Evolutionary conservation across 2,113 vertebrate species (phyloP), one percentile per base, ranked within the genome.

Genomic region (Triplophysa siluroides): DNA sequence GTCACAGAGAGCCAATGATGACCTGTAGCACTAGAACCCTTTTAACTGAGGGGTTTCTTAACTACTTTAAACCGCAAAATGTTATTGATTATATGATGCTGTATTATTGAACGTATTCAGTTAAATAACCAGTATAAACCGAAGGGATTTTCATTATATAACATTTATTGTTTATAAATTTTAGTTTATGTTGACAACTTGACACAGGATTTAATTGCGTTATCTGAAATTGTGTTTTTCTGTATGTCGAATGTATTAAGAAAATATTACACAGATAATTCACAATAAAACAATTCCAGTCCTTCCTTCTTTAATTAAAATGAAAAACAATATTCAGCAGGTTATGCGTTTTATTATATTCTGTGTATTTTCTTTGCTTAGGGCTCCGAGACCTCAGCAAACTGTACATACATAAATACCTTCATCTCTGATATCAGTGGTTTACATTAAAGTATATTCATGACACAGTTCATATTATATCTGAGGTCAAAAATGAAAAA

Each of bases 361-460:
- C 18, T 79, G 79, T 89, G 83, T 79, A 89, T 88, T 90, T 85
- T 88, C 60, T 71, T 85, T 83, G 82, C 85, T 26, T 84, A 83
- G 63, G 83, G 70, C 64, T 78, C 63, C 85, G 84, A 78, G 84
- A 90, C 78, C 90, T 94, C 93, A 93, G 93, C 93, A 94, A 94
- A 94, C 93, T 94, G 93, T 94, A 94, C 92, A 92, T 91, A 92
- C 92, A 95, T 92, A 91, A 94, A 93, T 93, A 93, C 78, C 23
- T 63, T 60, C 33, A 67, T 78, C 47, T 75, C 69, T 60, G 69
- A 63, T 77, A 78, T 68, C 78, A 72, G 85, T 81, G 68, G 78
- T 78, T 75, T 78, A 38, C 47, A 81, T 84, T 72, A 70, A 50
- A 64, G 63, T 63, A 78, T 83, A 81, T 84, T 85, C 76, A 87